Base-by-base conservation (phyloP, 2,113 vertebrate genomes). In the Carassius carassius region DNA sequence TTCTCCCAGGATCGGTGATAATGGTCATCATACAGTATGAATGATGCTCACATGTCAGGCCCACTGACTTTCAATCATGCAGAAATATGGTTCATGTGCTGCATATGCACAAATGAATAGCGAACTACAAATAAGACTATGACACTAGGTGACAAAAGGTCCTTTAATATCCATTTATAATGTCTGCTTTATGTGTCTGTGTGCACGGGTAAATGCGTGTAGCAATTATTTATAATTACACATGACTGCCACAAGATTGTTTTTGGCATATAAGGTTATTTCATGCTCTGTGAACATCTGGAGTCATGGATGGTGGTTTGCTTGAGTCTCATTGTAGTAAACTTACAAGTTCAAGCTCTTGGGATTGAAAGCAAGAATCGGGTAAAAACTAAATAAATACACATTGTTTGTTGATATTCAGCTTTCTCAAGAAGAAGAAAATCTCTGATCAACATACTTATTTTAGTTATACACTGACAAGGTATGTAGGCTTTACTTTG, bases 191-290 rank as follows among this genome's bases (percentile, higher is more conserved):
- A n/a, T 51, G 44, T n/a, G 23, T 67, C 19, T 70, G 79, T 23
- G 25, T 78, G 23, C 41, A 29, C 11, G n/a, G n/a, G 12, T 67
- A 12, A 54, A 54, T 19, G 25, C 0, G 1, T 47, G 29, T 10
- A 7, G 67, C 75, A 70, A 77, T 44, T 56, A 60, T 76, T 69
- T 29, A 51, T 69, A 25, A 78, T 23, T 69, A 70, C 75, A 78
- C 32, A 78, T 29, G 83, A 75, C 17, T 65, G 47, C 49, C 47
- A 70, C 44, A 78, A 67, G 83, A 25, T 67, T 84, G 51, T 78
- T 84, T 78, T 21, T 84, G 82, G 65, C 76, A 77, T 78, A 78
- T 78, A 76, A 84, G 75, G 83, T 84, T 37, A 77, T 84, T 84
- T 77, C 73, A 77, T 67, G 44, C 23, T 35, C 47, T 62, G 13